Base-by-base conservation (phyloP, 2,797 vertebrate genomes). In the Toxotes lorentzi region DNA sequence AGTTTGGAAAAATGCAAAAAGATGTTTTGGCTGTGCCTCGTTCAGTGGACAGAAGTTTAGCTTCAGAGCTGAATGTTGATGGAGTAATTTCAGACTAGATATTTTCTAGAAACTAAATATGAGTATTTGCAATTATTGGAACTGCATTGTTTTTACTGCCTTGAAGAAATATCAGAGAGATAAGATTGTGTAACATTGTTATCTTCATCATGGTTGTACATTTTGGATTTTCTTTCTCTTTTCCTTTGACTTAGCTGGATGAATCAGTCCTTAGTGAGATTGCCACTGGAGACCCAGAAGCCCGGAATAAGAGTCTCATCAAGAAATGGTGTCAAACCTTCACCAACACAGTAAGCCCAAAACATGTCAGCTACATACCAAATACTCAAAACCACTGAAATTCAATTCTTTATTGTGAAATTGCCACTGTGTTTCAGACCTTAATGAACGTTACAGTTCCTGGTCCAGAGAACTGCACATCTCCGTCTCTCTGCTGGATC, bases 251-350 rank as follows among this genome's bases (percentile, higher is more conserved):
- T 59, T 70, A 99, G 97, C 89, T 99, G 88, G 98, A 99, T 78
- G 78, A 96, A 73, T 89, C 92, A 2, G 95, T 99, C 50, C 96
- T 99, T 60, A 95, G 86, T 62, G 95, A 87, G 53, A 96, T 99
- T 48, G 98, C 98, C 69, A 95, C 79, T 2, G 96, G 96, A 4
- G 85, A 97, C 12, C 78, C 93, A 67, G 82, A 78, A 12, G 97
- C 96, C 59, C 91, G 90, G 83, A 97, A 98, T 81, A 97, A 91
- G 93, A 98, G 96, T 90, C 94, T 99, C 38, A 90, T 99, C 82
- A 96, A 96, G 88, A 82, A 58, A 66, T 98, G 97, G 96, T 99
- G 98, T 76, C 70, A 92, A 79, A 97, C 96, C 4, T 82, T 94
- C 59, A 96, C 89, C 23, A 96, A 95, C 6, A 73, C 90, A 60